Base-by-base conservation (phyloP, 2,888 invertebrate species). In the Tetanocera ferruginea region DNA sequence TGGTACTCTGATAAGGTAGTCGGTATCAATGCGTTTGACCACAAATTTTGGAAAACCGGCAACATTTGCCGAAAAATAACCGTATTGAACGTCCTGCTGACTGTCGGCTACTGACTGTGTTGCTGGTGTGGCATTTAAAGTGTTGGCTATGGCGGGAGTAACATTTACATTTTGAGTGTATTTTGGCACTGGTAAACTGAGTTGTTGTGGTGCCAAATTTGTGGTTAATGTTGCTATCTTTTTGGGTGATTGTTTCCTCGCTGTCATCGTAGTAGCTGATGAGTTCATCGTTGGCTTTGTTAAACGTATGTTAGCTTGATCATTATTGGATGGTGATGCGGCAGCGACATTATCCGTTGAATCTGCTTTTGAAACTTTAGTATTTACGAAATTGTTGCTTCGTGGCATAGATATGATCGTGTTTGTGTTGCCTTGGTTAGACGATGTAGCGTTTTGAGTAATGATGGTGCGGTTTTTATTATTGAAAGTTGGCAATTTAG, bases 1-100 rank as follows among this genome's bases (percentile, higher is more conserved):
- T 4, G 88, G 88, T 60, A 89, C 82, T 69, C 86, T 88, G 6
- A 88, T 78, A 64, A 87, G 78, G 43, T 83, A 84, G 43, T 86
- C 84, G 0, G 82, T 78, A 5, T 81, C 82, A 11, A 82, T 51
- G 9, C 83, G 77, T 75, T 87, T 89, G 3, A 83, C 87, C 3
- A 85, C 84, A 76, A 83, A 88, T 9, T 83, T 85, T 0, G 85
- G 87, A 76, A 86, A 62, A 1, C 80, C 78, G 31, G 80, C 72
- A 4, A 82, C 71, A 9, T 82, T 78, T 8, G 86, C 83, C 14
- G 80, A 81, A 71, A 88, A 76, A 43, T 82, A 85, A 4, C 88
- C 88, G 69, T 85, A 85, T 60, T 81, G 79, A 28, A 78, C n/a
- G 23, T 34, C 55, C 23, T 25, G 34, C 9, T 52, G 31, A 37